phyloP scores from a whole-genome alignment of 1,140 invertebrate genomes.

The Mizuhopecten yessoensis region DNA sequence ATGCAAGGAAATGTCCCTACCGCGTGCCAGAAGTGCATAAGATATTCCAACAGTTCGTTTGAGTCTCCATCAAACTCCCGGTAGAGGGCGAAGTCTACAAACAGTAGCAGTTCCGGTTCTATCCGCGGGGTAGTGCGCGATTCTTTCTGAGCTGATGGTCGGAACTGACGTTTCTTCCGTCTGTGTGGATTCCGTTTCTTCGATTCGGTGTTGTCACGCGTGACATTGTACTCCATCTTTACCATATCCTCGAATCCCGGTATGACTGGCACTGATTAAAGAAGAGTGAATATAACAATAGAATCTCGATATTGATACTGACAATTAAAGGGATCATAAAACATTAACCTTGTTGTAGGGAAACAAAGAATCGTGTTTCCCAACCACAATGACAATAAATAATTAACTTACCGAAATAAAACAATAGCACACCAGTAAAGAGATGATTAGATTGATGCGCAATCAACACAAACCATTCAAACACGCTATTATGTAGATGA shows the following conservation, averaged over 20 bases:
- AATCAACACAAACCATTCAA: too few species aligned
- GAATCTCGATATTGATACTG: neutral
- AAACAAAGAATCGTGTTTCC: too few species aligned
- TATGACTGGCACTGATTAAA: conserved; percentile 53
- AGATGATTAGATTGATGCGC: too few species aligned
- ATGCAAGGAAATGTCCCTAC: conserved; percentile 57
- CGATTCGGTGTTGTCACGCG: neutral
- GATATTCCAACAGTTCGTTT: conserved; percentile 71
- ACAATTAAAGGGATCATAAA: neutral
- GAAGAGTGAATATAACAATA: neutral
- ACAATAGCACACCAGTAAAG: too few species aligned
- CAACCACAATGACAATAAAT: too few species aligned
- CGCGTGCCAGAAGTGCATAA: conserved; percentile 78
- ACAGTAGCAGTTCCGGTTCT: conserved; percentile 70
- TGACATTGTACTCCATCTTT: neutral
- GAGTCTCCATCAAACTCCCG: conserved; percentile 72
- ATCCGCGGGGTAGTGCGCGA: conserved; percentile 54
- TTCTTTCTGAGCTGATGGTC: conserved; percentile 53
- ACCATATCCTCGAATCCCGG: neutral
- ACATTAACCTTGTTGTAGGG: too few species aligned
- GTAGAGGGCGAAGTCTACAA: conserved; percentile 70
- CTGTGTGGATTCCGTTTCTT: conserved; percentile 43
- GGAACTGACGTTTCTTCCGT: conserved; percentile 55
- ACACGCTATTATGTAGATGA: too few species aligned
- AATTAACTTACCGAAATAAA: too few species aligned